Base-by-base conservation (phyloP, 2,113 vertebrate species). In the Elephantulus edwardii region DNA sequence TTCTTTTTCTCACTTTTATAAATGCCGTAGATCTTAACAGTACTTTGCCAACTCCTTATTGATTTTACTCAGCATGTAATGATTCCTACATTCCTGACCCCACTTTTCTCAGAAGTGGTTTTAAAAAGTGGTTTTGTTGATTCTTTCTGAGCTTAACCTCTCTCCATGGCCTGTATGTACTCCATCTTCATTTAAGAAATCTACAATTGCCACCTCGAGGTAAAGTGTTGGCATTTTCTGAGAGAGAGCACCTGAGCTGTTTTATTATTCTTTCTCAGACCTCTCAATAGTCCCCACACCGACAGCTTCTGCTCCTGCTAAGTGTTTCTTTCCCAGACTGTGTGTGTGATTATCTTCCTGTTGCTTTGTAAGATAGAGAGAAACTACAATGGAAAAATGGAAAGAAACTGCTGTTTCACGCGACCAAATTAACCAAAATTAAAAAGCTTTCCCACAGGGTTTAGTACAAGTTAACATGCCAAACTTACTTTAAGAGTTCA, bases 401-500 rank as follows among this genome's bases (percentile, higher is more conserved):
- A 54, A 24, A 40, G 19, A 86, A 87, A 75, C 0, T 85, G 19
- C 44, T 46, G 8, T 22, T 26, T 75, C 80, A 88, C 2, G 33
- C 6, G 70, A 70, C 66, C 56, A 85, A 76, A n/a, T 58, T 48
- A 38, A 85, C 14, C 46, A 14, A 12, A 71, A n/a, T n/a, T n/a
- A n/a, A n/a, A n/a, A n/a, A n/a, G n/a, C n/a, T n/a, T n/a, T n/a
- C n/a, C n/a, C n/a, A n/a, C n/a, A n/a, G n/a, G n/a, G n/a, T n/a
- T n/a, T n/a, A n/a, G n/a, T n/a, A n/a, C n/a, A n/a, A n/a, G n/a
- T n/a, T n/a, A n/a, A n/a, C n/a, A n/a, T n/a, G 33, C 75, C 8
- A 82, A 68, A 96, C 99, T 97, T 98, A 99, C 99, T 99, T 99
- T 80, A 99, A 98, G 50, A 99, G 98, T 94, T 99, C 99, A 90